phyloP scores from a whole-genome alignment of 1,140 invertebrate genomes.

The Laupala kohalensis region DNA sequence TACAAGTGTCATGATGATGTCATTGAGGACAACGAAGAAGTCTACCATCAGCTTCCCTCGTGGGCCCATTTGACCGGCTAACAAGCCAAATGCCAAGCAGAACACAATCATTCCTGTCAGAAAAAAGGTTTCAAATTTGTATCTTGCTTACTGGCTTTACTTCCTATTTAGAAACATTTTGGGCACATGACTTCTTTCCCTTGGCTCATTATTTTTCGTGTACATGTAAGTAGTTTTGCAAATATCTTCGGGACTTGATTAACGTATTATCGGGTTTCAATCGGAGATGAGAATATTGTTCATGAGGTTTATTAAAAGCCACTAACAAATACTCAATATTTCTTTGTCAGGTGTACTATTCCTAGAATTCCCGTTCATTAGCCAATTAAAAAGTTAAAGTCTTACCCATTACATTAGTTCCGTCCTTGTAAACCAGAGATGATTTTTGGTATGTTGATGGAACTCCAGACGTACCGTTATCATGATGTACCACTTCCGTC shows the following conservation, averaged over 20 bases:
- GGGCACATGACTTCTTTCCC: too few relatives aligned
- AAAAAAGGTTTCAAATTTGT: too few relatives aligned
- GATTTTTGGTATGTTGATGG: constrained; percentile 20
- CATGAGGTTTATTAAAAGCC: too few relatives aligned
- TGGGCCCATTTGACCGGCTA: constrained; percentile 37
- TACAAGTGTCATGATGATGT: constrained; percentile 45
- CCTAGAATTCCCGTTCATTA: not conserved
- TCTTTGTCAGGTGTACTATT: too few relatives aligned
- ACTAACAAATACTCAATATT: too few relatives aligned
- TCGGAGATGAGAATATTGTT: too few relatives aligned
- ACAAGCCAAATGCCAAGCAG: constrained; percentile 39
- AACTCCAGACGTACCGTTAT: constrained; percentile 18
- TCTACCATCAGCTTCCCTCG: constrained; percentile 39
- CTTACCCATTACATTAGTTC: constrained; percentile 38
- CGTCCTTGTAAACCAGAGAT: constrained; percentile 33
- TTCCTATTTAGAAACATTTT: too few relatives aligned
- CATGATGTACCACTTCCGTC: not conserved
- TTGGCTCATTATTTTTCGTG: too few relatives aligned
- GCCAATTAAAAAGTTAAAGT: not conserved
- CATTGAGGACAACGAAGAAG: constrained; percentile 40
- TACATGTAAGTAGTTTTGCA: too few relatives aligned
- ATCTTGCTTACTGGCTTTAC: too few relatives aligned
- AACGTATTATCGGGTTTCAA: too few relatives aligned
- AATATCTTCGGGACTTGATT: too few relatives aligned
- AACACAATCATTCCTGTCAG: constrained; percentile 38